Evolutionary conservation across 2,113 vertebrate genomes (phyloP), one percentile per base, ranked within the genome.

Genomic region (Hemiprocne comata): DNA sequence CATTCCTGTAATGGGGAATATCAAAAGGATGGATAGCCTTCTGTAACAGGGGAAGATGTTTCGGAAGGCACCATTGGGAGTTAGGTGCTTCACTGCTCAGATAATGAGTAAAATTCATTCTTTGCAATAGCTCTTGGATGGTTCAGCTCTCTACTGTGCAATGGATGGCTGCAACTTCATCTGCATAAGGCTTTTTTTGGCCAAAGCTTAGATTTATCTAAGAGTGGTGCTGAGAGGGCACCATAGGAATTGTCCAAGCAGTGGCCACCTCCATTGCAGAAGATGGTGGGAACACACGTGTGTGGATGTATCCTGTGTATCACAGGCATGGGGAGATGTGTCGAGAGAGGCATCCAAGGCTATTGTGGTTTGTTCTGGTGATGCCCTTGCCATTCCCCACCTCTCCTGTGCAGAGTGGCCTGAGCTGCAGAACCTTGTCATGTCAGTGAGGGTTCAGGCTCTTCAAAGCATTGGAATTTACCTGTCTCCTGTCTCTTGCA

Each of bases 391-490:
- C 58, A 28, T 28, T 85, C 16, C 13, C 12, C 19, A 20, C 11
- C 10, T 14, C 48, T 42, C 21, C 34, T 19, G 24, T 10, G 60
- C 65, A 14, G 53, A 9, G 20, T 58, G 17, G 26, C 38, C 50
- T 17, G 7, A 61, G 54, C 28, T 23, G 23, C 53, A 64, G 58
- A 65, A 51, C 9, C 40, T 61, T 16, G 20, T 75, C 2, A 0
- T 13, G 31, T 23, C 1, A 3, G 5, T 0, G 1, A 33, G n/a
- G 10, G 9, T n/a, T 55, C 19, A 34, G 46, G 36, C 5, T 76
- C 2, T 20, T 60, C n/a, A 38, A 28, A 67, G 13, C n/a, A 14
- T 1, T 67, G 61, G 8, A 29, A n/a, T 34, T 76, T 72, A n/a
- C 23, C 31, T 44, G 5, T 34, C 38, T 84, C 33, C 38, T 57